A percentile compares a stretch with the other conserved stretches of the same genome.
phyloP scores from a whole-genome alignment of 2,888 invertebrate genomes.

The Leptothorax acervorum region DNA sequence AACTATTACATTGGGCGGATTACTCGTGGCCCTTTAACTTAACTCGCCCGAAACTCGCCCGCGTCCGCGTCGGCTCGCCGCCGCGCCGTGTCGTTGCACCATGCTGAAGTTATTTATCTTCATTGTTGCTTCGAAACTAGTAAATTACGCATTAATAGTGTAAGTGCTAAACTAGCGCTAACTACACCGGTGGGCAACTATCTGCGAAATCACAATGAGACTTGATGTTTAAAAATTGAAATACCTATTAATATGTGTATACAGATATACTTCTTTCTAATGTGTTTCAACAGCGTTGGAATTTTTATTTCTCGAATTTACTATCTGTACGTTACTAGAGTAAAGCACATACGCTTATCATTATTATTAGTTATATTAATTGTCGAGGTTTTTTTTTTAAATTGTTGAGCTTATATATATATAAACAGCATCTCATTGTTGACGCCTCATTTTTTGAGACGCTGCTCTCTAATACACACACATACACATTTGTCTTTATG shows the following conservation, averaged over 20 bases:
- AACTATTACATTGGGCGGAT: conserved; percentile 49
- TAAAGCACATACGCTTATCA: background rate
- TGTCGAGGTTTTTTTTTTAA: background rate
- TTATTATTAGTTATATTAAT: background rate
- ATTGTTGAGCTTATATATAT: background rate
- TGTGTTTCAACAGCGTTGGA: background rate
- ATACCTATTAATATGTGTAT: background rate
- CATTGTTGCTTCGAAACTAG: conserved; percentile 19
- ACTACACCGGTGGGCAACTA: background rate
- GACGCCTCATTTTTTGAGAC: background rate
- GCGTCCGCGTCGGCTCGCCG: conserved; percentile 9
- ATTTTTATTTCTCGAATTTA: background rate
- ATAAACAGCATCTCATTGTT: too few relatives aligned
- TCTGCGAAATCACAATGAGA: background rate
- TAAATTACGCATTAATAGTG: conserved; percentile 36
- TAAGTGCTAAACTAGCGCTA: conserved; percentile 18
- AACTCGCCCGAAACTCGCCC: conserved; percentile 4
- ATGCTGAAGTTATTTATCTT: conserved; percentile 39
- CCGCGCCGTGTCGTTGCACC: conserved; percentile 25
- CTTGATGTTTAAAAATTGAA: background rate
- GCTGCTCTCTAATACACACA: background rate
- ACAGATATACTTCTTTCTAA: background rate
- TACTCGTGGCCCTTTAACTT: conserved; percentile 15
- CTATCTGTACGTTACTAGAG: background rate
- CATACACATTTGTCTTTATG: background rate